phyloP scores from a whole-genome alignment of 2,797 vertebrate genomes.

The Fistularia commersonii region DNA sequence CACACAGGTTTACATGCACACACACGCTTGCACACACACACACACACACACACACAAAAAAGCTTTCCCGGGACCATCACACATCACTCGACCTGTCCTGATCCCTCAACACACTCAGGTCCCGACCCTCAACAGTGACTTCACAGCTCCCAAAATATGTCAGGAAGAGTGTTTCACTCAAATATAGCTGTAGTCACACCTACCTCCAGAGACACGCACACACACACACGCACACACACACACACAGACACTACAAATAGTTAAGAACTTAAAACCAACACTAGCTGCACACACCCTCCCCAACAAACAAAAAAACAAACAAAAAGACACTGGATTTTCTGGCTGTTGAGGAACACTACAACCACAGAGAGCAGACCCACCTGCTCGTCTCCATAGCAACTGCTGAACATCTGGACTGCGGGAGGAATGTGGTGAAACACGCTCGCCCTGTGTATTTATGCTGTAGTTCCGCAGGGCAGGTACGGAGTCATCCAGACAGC shows the following conservation, averaged over 20 bases:
- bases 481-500: constrained; percentile 19
- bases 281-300: constrained; percentile 16
- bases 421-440: constrained; percentile 19
- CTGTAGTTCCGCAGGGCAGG: constrained; percentile 26
- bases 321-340: constrained; percentile 44
- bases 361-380: constrained; percentile 44
- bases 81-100: constrained; percentile 13
- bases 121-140: constrained; percentile 15
- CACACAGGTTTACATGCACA: not conserved
- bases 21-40: not conserved
- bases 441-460: not conserved
- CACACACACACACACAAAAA: no score
- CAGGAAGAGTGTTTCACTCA: constrained; percentile 1
- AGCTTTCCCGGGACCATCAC: constrained; percentile 5
- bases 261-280: constrained; percentile 23
- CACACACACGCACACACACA: constrained; percentile 17
- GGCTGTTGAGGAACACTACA: constrained; percentile 33
- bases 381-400: constrained; percentile 53
- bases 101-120: constrained; percentile 10
- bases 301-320: no score
- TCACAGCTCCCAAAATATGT: constrained; percentile 13
- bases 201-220: constrained; percentile 55
- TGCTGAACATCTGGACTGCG: constrained; percentile 43
- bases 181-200: no score
- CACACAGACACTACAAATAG: constrained; percentile 3